Base-by-base conservation (phyloP, 2,113 vertebrate genomes). In the Urocynchramus pylzowi region DNA sequence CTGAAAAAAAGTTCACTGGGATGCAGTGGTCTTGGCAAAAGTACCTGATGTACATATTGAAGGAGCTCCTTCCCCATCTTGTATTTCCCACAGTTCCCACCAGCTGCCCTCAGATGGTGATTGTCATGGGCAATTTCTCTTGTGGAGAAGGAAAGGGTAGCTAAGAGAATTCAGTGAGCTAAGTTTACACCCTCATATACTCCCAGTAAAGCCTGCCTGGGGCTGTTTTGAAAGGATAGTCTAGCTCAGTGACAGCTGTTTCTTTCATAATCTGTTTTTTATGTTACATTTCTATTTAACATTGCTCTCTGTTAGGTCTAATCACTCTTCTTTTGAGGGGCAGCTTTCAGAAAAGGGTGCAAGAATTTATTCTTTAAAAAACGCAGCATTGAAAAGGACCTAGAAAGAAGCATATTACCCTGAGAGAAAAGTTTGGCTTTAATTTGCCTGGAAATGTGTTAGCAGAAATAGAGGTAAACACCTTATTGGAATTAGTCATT, bases 181-280 rank as follows among this genome's bases (percentile, higher is more conserved):
- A 41, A 71, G 16, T 79, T 76, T 71, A 49, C 60, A 78, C 31
- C 35, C 33, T 65, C n/a, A 14, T 19, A 42, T 33, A 64, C 21
- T 44, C 30, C 24, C 41, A 71, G 30, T 19, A 76, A 73, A 59
- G 11, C 59, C 74, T 93, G 81, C 37, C 67, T 85, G 37, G 22
- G 67, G 57, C 53, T 1, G 0, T 73, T 89, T 63, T 79, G 31
- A 45, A 87, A 89, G 57, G 61, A 16, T 77, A n/a, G 31, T 71
- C 37, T 52, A 91, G 57, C 57, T 30, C 69, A 80, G 45, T 57
- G 74, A 82, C 78, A 94, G 70, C 70, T 95, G 75, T 83, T 95
- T 91, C 87, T 88, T 91, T 85, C 87, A 90, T 79, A 53, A 91
- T 93, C 47, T 78, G 21, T 9, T 79, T 93, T 89, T 83, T 49